A percentile compares a stretch with the other conserved stretches of the same genome.
Conservation (phyloP, 1,140 invertebrate species). For the Cardiocondyla obscurior region DNA sequence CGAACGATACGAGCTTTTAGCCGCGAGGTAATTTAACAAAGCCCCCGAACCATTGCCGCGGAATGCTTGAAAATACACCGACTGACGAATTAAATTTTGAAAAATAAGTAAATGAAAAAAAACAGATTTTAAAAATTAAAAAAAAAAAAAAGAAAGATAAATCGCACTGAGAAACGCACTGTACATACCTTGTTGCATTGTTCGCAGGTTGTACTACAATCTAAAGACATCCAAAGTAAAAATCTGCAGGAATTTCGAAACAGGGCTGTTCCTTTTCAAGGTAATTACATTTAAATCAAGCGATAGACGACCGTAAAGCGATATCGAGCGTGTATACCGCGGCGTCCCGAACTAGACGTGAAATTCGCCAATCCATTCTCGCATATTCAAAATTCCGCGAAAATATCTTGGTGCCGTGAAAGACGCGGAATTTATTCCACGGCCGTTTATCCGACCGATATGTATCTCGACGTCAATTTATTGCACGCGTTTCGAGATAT, state of each 20-base stretch:
- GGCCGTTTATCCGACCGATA: constrained; percentile 5
- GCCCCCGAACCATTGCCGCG: constrained; percentile 7
- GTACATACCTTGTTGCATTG: constrained; percentile 75
- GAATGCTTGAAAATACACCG: constrained; percentile 40
- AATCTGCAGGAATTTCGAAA: constrained; percentile 71
- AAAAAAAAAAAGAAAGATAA: too few species aligned
- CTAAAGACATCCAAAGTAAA: constrained; percentile 74
- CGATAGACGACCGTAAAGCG: constrained; percentile 58
- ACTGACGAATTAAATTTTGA: constrained; percentile 38
- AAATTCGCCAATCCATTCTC: constrained; percentile 29
- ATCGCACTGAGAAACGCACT: constrained; percentile 69
- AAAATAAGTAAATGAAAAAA: too few species aligned
- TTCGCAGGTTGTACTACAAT: constrained; percentile 74
- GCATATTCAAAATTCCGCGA: background rate
- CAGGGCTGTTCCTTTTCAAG: constrained; percentile 71
- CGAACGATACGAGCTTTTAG: constrained; percentile 9
- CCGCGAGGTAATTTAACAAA: background rate
- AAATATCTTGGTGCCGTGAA: background rate
- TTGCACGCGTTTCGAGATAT: constrained; percentile 15
- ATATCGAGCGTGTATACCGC: constrained; percentile 3
- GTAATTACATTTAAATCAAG: constrained; percentile 69
- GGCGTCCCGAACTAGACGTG: background rate
- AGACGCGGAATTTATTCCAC: constrained; percentile 8
- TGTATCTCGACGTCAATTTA: constrained; percentile 30
- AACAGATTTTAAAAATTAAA: too few species aligned